phyloP scores from a whole-genome alignment of 2,797 vertebrate species.

The Lacerta agilis region DNA sequence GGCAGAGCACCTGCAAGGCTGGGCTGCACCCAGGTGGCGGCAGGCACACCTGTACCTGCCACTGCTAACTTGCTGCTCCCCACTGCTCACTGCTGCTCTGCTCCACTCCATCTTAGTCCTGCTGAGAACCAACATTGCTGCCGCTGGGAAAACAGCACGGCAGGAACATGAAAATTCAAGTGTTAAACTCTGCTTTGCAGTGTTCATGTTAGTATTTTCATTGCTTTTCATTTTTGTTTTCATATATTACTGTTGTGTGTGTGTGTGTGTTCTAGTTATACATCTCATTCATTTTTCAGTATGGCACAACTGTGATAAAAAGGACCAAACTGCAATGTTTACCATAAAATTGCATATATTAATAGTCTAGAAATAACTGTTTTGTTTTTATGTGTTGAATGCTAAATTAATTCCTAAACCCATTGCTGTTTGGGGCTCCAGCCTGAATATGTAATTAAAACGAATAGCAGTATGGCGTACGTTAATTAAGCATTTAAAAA shows the following conservation, averaged over 20 bases:
- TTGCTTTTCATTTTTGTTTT: constrained; percentile 19
- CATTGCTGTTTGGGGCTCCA: background rate
- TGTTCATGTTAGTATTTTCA: background rate
- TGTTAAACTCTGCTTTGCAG: background rate
- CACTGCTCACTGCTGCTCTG: too few relatives aligned
- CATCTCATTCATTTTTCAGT: background rate
- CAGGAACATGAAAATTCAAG: background rate
- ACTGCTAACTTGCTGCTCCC: too few relatives aligned
- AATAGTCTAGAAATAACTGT: background rate
- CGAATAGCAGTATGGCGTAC: constrained; percentile 7
- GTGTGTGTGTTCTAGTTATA: background rate
- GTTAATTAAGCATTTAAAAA: constrained; percentile 25
- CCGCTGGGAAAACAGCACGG: too few relatives aligned
- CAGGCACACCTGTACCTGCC: too few relatives aligned
- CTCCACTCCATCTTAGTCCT: too few relatives aligned
- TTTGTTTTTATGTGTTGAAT: constrained; percentile 13
- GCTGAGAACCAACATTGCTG: too few relatives aligned
- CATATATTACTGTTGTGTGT: background rate
- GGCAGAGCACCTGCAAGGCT: too few relatives aligned
- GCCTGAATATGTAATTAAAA: constrained; percentile 27
- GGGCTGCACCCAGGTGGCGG: too few relatives aligned
- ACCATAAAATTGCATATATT: background rate
- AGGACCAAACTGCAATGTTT: background rate
- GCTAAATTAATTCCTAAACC: constrained; percentile 29
- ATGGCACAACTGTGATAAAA: background rate